These are phyloP conservation scores for Agrotis segetum DNA, from an alignment of 2,888 invertebrate species.

Conservation along the genomic window DNA sequence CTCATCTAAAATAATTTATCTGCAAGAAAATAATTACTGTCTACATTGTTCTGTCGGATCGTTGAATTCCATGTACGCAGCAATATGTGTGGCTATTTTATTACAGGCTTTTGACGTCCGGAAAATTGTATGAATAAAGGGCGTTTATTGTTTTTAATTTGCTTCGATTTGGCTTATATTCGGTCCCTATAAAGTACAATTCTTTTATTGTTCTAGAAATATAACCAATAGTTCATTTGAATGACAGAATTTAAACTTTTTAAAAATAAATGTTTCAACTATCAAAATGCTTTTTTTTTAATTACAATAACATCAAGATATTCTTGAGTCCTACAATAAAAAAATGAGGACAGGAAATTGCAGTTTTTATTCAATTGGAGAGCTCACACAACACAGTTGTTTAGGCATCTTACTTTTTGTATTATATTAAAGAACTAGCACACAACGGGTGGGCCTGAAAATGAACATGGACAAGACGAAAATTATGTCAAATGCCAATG, in stretches of 20 bases:
- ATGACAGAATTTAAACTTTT: no score
- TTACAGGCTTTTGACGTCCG: constrained; percentile 13
- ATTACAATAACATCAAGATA: neutral
- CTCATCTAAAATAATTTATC: constrained; percentile 46
- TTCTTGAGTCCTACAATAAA: neutral
- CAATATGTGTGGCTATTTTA: constrained; percentile 34
- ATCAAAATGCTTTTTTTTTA: neutral
- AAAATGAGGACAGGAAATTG: neutral
- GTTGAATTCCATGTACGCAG: constrained; percentile 56
- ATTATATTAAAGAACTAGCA: neutral
- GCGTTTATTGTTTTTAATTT: constrained; percentile 21
- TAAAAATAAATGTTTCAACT: neutral
- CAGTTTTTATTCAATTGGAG: neutral
- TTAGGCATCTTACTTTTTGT: neutral
- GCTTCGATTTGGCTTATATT: neutral
- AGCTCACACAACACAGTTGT: neutral
- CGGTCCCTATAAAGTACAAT: neutral
- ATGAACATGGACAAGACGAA: no score
- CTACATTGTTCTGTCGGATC: constrained; percentile 58
- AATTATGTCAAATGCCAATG: no score
- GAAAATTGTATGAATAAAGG: constrained; percentile 8
- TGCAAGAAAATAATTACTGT: constrained; percentile 56
- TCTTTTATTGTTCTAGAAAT: neutral
- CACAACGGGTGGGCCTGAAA: no score
- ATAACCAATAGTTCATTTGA: neutral